Percentiles rank a stretch among this genome's conserved stretches.
Evolutionary conservation across 2,888 invertebrate genomes (phyloP).

Genomic region (Loripinus fragilis): DNA sequence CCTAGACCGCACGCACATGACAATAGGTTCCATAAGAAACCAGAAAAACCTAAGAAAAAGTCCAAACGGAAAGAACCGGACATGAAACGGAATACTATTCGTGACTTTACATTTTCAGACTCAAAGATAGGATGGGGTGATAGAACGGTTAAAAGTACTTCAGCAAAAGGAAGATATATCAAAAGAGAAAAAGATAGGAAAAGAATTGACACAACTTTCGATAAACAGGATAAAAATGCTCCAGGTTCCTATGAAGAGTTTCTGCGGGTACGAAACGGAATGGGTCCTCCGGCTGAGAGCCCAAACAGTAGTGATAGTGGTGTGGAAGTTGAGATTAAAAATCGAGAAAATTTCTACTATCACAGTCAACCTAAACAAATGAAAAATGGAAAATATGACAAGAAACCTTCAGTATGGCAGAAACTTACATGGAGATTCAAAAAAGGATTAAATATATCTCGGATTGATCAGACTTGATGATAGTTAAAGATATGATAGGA

Average conservation of each 20-base stretch:
- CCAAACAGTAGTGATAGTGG: constrained; percentile 62
- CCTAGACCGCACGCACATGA: not conserved
- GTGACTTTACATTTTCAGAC: constrained; percentile 64
- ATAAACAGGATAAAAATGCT: not conserved
- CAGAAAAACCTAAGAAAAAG: constrained; percentile 36
- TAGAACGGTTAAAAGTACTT: constrained; percentile 66
- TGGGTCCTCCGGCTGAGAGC: constrained; percentile 36
- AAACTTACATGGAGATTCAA: constrained; percentile 65
- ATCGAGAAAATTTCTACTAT: constrained; percentile 37
- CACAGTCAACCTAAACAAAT: constrained; percentile 65
- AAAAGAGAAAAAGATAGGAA: constrained; percentile 62
- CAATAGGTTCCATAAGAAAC: not conserved
- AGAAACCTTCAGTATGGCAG: constrained; percentile 59
- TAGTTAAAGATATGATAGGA: too few species aligned
- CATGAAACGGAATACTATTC: constrained; percentile 61
- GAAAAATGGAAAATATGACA: constrained; percentile 37
- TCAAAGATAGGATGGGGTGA: constrained; percentile 68
- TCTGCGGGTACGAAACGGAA: constrained; percentile 50
- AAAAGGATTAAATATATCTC: constrained; percentile 38
- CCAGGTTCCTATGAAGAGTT: constrained; percentile 66
- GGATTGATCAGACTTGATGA: constrained; percentile 22
- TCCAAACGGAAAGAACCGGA: constrained; percentile 28
- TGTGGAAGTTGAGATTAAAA: constrained; percentile 36
- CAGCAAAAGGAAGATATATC: constrained; percentile 65
- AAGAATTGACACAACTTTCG: constrained; percentile 16